Base-by-base conservation (phyloP, 2,113 vertebrate species). In the Atrichornis clamosus region DNA sequence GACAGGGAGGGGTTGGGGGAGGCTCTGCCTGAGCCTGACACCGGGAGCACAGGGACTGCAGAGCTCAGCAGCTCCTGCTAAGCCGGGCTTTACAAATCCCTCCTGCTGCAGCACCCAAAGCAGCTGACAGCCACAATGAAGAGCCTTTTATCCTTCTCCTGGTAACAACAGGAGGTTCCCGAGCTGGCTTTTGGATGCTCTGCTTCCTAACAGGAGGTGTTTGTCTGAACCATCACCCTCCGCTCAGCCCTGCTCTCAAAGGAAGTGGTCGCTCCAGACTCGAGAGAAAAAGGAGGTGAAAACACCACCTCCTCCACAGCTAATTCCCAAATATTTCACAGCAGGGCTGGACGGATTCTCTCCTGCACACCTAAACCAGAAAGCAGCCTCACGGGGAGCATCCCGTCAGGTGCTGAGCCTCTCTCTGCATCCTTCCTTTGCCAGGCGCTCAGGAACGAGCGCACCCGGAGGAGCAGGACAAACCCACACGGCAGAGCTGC, bases 31-130 rank as follows among this genome's bases (percentile, higher is more conserved):
- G 55, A 39, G 65, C 64, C 85, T 27, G 39, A 2, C 83, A 49
- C 65, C 5, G 12, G 19, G 41, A 30, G 4, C 37, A 0, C 14
- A 9, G 63, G 90, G 62, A 15, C 22, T 52, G 95, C 92, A 24
- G 63, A 2, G 80, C 92, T 93, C 95, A 92, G 94, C 94, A 88
- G 89, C 44, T 56, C 28, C 35, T 0, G 47, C 92, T 94, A 93
- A 95, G 83, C 95, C 1, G 2, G 56, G 82, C 67, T 96, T 95
- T 56, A 14, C 79, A 53, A 65, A 50, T 3, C 58, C 89, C 44
- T 42, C 37, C 33, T 3, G 3, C 58, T 13, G 44, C 82, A 21
- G 87, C 46, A 35, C 55, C 17, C 11, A 28, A 46, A 90, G 82
- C 93, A 53, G 94, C 79, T 82, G 85, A 73, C 63, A 53, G 64